These are phyloP conservation scores for Agrotis puta DNA, from an alignment of 2,888 invertebrate species.

Conservation along the genomic window DNA sequence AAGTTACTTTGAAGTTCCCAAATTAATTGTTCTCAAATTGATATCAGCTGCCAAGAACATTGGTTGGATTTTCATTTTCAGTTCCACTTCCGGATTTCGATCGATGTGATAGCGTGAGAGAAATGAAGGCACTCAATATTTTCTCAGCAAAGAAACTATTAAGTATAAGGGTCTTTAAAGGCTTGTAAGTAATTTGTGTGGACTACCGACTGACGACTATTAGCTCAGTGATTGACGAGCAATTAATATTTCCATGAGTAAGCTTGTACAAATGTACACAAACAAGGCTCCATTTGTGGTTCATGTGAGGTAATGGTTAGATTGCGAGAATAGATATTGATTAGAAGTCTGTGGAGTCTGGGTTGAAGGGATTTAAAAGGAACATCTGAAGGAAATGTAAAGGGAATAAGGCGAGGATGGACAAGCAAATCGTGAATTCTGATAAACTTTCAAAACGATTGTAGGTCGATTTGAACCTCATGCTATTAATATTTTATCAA, in stretches of 20 bases:
- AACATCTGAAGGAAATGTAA: background rate
- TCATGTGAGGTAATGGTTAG: background rate
- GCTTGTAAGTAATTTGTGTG: slow-evolving; percentile 7
- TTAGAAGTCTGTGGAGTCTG: background rate
- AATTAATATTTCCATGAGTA: slow-evolving; percentile 25
- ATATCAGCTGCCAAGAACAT: background rate
- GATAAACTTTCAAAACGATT: background rate
- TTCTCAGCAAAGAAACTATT: slow-evolving; percentile 15
- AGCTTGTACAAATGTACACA: background rate
- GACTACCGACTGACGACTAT: slow-evolving; percentile 11
- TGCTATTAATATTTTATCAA: too few relatives aligned
- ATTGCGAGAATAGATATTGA: too few relatives aligned
- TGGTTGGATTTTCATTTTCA: background rate
- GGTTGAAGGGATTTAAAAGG: background rate
- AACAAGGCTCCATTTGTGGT: background rate
- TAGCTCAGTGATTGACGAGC: slow-evolving; percentile 36
- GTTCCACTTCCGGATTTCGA: background rate
- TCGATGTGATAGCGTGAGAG: background rate
- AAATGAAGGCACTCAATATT: slow-evolving; percentile 8
- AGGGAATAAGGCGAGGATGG: background rate
- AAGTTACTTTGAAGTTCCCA: slow-evolving; percentile 27
- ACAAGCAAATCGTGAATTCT: background rate
- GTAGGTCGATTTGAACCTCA: too few relatives aligned
- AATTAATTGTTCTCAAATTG: slow-evolving; percentile 16
- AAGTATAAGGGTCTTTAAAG: background rate